These are phyloP conservation scores for Scleropages formosus DNA, from an alignment of 2,797 vertebrate species.

Conservation along the genomic window DNA sequence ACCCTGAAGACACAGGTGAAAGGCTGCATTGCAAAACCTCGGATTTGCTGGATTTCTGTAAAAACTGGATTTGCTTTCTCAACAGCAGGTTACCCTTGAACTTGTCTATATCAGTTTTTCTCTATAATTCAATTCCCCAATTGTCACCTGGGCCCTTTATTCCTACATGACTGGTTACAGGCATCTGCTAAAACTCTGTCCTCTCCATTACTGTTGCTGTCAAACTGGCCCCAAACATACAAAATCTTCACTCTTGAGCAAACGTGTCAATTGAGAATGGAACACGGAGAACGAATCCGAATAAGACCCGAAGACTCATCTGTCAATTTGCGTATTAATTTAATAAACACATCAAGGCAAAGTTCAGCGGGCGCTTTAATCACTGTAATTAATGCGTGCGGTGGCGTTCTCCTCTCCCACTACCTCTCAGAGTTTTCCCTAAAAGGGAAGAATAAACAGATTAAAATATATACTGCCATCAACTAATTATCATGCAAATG, in stretches of 20 bases:
- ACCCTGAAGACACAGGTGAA: too few species aligned
- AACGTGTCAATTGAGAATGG: neutral
- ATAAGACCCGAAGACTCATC: slow-evolving; percentile 65
- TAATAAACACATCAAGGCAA: slow-evolving; percentile 85
- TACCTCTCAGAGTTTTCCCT: slow-evolving; percentile 56
- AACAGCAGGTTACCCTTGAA: too few species aligned
- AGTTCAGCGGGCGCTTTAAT: slow-evolving; percentile 75
- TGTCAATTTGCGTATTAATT: slow-evolving; percentile 80
- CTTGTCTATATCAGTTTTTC: too few species aligned
- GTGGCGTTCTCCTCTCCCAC: slow-evolving; percentile 40
- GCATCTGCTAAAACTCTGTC: neutral
- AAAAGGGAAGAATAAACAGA: slow-evolving; percentile 70
- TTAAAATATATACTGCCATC: slow-evolving; percentile 69
- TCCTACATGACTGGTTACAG: neutral
- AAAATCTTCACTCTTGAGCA: slow-evolving; percentile 49
- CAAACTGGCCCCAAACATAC: slow-evolving; percentile 6
- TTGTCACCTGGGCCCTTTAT: too few species aligned
- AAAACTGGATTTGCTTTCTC: too few species aligned
- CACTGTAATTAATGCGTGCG: slow-evolving; percentile 74
- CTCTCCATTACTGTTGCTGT: neutral
- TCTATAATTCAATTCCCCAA: too few species aligned
- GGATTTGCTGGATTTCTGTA: too few species aligned
- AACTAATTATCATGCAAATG: slow-evolving; percentile 85
- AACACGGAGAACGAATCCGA: slow-evolving; percentile 49
- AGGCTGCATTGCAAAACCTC: too few species aligned